Evolutionary conservation across 92 coral and sea anemone species (phyloP), one percentile per base, ranked within the genome.

Genomic region (Isaurus tuberculatus): DNA sequence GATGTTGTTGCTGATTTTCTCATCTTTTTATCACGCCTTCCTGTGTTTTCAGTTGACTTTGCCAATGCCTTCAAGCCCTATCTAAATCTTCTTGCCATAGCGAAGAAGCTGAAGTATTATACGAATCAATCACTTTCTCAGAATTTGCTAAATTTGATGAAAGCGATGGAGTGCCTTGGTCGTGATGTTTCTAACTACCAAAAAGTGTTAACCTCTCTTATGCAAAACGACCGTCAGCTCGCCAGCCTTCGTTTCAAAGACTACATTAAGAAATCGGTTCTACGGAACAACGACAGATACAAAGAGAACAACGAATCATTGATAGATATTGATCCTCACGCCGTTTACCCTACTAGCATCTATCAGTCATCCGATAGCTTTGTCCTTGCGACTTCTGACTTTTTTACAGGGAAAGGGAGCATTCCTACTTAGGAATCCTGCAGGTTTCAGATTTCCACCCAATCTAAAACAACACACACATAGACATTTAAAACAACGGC

Each of bases 341-440:
- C 91, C 2, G 85, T 91, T 1, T 91, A 91, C n/a, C 94, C 94
- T 1, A 91, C 94, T 0, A 87, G 91, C 11, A 88, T 91, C 30
- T 91, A 91, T 43, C 88, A 91, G 58, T 77, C 36, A 60, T 91
- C 91, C 65, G 94, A 91, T 3, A 89, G 94, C 6, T 84, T 77
- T 53, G 79, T 84, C 8, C 44, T 91, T 65, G 91, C 94, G 16
- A 91, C 88, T n/a, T n/a, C n/a, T n/a, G n/a, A n/a, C n/a, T n/a
- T n/a, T 42, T 49, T 19, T 49, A 19, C 58, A 15, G 58, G 58
- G 58, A 49, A 49, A 49, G 58, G 58, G n/a, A 49, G 58, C 16
- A 49, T 49, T 49, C 58, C 58, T 49, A 13, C 19, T 49, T 15
- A 7, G 58, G 58, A 49, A 49, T 49, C 58, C 58, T 49, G 58